phyloP scores from a whole-genome alignment of 2,797 vertebrate genomes.

The Emys orbicularis region DNA sequence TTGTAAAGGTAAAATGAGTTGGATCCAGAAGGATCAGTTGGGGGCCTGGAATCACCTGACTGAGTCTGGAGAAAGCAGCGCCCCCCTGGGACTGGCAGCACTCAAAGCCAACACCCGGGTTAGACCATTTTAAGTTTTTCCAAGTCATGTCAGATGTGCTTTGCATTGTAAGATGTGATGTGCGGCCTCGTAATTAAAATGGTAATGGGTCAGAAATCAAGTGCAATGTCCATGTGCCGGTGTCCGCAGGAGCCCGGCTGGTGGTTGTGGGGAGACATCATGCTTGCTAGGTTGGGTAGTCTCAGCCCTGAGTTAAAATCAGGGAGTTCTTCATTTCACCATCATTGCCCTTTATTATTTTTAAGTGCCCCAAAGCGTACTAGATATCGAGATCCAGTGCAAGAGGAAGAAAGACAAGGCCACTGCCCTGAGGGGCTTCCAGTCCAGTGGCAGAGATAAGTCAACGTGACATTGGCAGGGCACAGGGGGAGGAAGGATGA shows the following conservation, averaged over 20 bases:
- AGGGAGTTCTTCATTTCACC: neutral
- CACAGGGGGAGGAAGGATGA: neutral
- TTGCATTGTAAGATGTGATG: constrained; percentile 19
- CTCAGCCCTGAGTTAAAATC: neutral
- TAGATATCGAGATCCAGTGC: neutral
- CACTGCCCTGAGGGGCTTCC: no score
- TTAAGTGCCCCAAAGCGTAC: neutral
- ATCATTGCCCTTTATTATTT: neutral
- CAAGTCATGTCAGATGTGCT: constrained; percentile 4
- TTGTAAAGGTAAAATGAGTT: constrained; percentile 10
- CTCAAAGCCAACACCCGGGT: neutral
- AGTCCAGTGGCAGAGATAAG: neutral
- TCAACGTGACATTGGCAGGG: no score
- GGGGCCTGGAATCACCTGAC: neutral
- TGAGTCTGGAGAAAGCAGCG: neutral
- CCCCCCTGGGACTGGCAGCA: neutral
- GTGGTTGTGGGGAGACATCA: neutral
- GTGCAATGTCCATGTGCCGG: neutral
- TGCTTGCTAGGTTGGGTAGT: neutral
- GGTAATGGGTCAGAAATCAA: constrained; percentile 34
- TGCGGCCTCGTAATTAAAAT: constrained; percentile 10
- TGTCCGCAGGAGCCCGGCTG: neutral
- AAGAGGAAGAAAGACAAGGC: neutral
- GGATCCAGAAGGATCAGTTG: neutral
- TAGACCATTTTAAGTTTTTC: constrained; percentile 56